phyloP scores from a whole-genome alignment of 2,113 vertebrate species.

The Chitala chitala region DNA sequence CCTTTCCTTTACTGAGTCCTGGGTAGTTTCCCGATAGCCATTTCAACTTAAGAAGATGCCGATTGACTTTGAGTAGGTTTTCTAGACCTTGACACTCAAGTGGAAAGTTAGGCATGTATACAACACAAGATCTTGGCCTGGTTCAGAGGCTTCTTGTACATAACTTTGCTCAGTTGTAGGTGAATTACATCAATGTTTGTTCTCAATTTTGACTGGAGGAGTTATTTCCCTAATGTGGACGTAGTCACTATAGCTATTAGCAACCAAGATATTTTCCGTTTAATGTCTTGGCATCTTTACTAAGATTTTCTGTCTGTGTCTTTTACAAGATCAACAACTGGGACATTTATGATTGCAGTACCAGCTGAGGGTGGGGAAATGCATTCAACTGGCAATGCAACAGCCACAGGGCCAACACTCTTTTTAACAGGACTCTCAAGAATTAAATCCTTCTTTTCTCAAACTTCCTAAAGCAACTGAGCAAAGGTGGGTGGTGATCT shows the following conservation, averaged over 20 bases:
- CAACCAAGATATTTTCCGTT: not conserved
- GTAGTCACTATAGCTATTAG: not conserved
- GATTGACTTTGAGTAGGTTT: constrained; percentile 10
- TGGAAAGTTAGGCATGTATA: not conserved
- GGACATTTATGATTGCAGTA: not conserved
- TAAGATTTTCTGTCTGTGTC: too few species aligned
- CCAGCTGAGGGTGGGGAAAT: not conserved
- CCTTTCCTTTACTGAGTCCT: not conserved
- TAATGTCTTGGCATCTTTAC: not conserved
- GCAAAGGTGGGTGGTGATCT: too few species aligned
- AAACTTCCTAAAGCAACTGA: not conserved
- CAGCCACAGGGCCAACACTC: too few species aligned
- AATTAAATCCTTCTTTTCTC: not conserved
- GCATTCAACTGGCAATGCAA: too few species aligned
- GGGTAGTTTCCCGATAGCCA: not conserved
- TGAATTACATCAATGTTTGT: not conserved
- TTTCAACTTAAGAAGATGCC: not conserved
- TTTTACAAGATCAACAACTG: too few species aligned
- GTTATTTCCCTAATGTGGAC: not conserved
- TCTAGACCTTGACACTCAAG: not conserved
- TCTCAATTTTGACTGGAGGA: not conserved
- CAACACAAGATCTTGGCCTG: constrained; percentile 4
- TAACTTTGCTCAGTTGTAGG: not conserved
- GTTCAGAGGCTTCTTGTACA: not conserved
- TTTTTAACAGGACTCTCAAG: too few species aligned